Evolutionary conservation across 1,140 invertebrate genomes (phyloP).

Genomic region (Calosoma granatense): DNA sequence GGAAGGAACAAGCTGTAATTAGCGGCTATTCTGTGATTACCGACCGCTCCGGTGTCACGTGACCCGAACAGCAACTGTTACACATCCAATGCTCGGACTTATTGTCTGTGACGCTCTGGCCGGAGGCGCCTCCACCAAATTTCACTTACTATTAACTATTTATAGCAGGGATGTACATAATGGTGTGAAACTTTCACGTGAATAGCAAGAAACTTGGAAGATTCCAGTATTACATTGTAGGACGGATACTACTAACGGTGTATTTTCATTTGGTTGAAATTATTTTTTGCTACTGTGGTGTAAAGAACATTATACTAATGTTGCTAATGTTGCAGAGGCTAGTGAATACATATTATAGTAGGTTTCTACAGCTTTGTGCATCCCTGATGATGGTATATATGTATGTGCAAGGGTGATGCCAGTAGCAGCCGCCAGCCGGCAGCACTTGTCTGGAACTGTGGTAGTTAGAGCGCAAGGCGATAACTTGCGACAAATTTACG

Average conservation of each 20-base stretch:
- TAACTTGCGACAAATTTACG: slow-evolving; percentile 5
- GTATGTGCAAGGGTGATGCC: not conserved
- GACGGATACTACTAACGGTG: too few species aligned
- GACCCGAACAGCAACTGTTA: slow-evolving; percentile 20
- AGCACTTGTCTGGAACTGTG: slow-evolving; percentile 2
- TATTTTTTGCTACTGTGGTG: too few species aligned
- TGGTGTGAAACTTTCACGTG: too few species aligned
- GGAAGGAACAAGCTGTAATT: too few species aligned
- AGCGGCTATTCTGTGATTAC: slow-evolving; percentile 27
- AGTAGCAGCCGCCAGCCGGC: not conserved
- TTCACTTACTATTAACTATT: slow-evolving; percentile 23
- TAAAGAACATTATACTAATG: too few species aligned
- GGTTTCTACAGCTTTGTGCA: not conserved
- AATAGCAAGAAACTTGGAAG: too few species aligned
- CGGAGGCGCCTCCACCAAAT: slow-evolving; percentile 21
- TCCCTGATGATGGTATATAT: not conserved
- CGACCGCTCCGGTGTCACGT: slow-evolving; percentile 18
- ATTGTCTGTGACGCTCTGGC: slow-evolving; percentile 24
- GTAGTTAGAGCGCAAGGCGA: not conserved
- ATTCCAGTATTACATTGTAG: too few species aligned
- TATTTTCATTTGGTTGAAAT: too few species aligned
- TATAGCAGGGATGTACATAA: slow-evolving; percentile 15
- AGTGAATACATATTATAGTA: too few species aligned
- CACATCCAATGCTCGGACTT: slow-evolving; percentile 16
- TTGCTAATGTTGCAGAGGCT: too few species aligned